Base-by-base conservation (phyloP, 1,140 invertebrate species). In the Drosophila kohkoa region DNA sequence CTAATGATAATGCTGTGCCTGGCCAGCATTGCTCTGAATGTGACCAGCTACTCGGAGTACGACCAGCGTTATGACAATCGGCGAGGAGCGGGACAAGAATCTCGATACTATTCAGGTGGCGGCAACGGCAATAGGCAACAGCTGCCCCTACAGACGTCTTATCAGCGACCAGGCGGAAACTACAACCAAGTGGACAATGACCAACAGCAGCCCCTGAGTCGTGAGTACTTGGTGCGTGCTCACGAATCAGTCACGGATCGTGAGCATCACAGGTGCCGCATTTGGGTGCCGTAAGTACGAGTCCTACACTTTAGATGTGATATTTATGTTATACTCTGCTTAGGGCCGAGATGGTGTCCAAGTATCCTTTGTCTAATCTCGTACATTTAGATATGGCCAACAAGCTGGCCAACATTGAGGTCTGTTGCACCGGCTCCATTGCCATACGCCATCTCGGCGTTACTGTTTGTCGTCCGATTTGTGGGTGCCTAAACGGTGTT, bases 381-480 rank as follows among this genome's bases (percentile, higher is more conserved):
- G 79, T 88, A 43, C 82, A 90, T 68, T 25, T 62, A 6, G 90
- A 91, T 49, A 30, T 72, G 54, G 15, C 62, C 32, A 90, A 90
- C 20, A 74, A 75, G 6, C 64, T 81, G 2, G 49, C 67, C 5
- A 46, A 58, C 6, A 82, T 90, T 32, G 86, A 90, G 65, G 65
- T 82, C 13, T 96, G 95, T 75, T 96, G 95, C 77, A 79, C 91
- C 0, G 94, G 94, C 2, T 96, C 95, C 83, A 92, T 92, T 57
- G 92, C 93, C 35, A 93, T 93, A 45, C 93, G 94, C 0, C 93
- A 77, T 2, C 58, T 45, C 41, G 85, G 88, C 2, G 74, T 75
- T 3, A 88, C 91, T 1, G 79, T 93, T 4, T 95, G 94, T 72
- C 93, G 93, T 13, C 94, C 94, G 1, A 92, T 93, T 1, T 95